phyloP scores from a whole-genome alignment of 2,113 vertebrate genomes.

The Setophaga coronata region DNA sequence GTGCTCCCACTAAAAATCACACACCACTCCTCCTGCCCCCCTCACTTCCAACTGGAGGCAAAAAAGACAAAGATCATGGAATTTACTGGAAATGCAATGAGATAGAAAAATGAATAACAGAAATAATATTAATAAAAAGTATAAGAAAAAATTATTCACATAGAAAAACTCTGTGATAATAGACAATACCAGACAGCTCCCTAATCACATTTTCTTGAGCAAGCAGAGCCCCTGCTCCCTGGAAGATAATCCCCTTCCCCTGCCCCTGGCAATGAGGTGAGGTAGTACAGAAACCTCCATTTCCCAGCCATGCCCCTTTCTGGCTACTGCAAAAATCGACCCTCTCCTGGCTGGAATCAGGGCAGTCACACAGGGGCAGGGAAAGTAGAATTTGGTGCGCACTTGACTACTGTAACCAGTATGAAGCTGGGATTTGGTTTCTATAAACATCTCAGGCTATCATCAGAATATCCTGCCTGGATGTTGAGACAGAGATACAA shows the following conservation, averaged over 20 bases:
- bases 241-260: neutral
- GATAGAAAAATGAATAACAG: neutral
- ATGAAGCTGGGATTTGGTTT: neutral
- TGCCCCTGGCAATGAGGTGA: neutral
- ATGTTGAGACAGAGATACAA: neutral
- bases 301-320: too few relatives aligned
- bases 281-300: neutral
- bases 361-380: neutral
- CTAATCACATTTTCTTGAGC: fast-evolving
- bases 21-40: fast-evolving
- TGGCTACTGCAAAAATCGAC: neutral
- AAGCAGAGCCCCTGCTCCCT: neutral
- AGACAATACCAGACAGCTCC: neutral
- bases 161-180: neutral
- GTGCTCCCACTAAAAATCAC: neutral
- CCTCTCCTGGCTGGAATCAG: neutral
- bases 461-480: neutral
- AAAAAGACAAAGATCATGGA: neutral
- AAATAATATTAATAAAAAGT: neutral
- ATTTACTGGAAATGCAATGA: neutral
- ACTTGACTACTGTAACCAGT: neutral
- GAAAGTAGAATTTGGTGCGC: neutral
- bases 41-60: fast-evolving
- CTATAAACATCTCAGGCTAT: fast-evolving
- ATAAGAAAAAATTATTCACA: neutral